Conservation (phyloP, 2,113 vertebrate genomes). For the Gambusia holbrooki region DNA sequence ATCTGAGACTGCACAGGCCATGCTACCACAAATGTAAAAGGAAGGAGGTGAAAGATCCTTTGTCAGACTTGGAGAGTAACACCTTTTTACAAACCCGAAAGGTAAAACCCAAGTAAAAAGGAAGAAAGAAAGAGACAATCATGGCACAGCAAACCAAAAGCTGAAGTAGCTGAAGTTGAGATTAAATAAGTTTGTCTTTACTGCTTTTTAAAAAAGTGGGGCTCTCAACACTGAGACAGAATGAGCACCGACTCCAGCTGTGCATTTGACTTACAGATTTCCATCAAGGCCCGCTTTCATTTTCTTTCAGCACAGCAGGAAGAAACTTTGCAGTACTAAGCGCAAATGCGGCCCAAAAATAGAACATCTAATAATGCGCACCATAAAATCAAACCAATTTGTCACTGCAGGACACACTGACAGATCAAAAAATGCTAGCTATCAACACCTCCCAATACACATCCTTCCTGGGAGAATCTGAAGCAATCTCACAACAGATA, state of each 20-base stretch:
- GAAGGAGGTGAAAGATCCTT: slow-evolving; percentile 45
- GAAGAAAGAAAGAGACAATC: slow-evolving; percentile 60
- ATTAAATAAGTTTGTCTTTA: slow-evolving; percentile 62
- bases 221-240: slow-evolving; percentile 47
- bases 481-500: slow-evolving; percentile 57
- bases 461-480: slow-evolving; percentile 57
- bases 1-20: slow-evolving; percentile 35
- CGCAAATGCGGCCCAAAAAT: slow-evolving; percentile 69
- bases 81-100: slow-evolving; percentile 51
- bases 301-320: slow-evolving; percentile 38
- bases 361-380: slow-evolving; percentile 64
- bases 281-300: slow-evolving; percentile 38
- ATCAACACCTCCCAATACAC: slow-evolving; percentile 70
- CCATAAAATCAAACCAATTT: slow-evolving; percentile 64
- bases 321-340: slow-evolving; percentile 43
- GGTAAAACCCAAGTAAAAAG: slow-evolving; percentile 51
- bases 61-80: slow-evolving; percentile 44
- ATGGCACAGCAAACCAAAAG: slow-evolving; percentile 65
- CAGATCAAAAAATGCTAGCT: slow-evolving; percentile 41
- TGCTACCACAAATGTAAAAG: slow-evolving; percentile 26
- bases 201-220: slow-evolving; percentile 57
- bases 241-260: slow-evolving; percentile 44
- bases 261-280: slow-evolving; percentile 62
- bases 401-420: slow-evolving; percentile 60
- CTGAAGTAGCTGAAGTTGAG: slow-evolving; percentile 39